Evolutionary conservation across 2,113 vertebrate species (phyloP).

Genomic region (Gorsachius goisagi): DNA sequence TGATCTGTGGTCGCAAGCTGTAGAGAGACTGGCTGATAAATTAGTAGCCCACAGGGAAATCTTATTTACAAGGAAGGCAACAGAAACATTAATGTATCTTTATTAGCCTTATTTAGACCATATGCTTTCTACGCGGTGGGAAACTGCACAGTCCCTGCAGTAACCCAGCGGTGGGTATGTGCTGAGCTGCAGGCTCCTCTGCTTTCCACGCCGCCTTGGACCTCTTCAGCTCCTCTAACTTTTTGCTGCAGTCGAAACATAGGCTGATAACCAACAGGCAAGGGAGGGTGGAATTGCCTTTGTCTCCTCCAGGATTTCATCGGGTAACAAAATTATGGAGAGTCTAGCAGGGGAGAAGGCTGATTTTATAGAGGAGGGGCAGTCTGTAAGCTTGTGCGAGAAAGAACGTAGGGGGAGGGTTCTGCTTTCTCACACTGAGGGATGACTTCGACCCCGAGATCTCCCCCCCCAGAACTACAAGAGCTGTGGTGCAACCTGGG

Average conservation of each 20-base stretch:
- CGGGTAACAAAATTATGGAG: not conserved
- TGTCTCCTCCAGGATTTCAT: not conserved
- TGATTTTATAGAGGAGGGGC: not conserved
- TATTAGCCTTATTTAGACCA: constrained; percentile 23
- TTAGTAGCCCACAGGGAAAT: constrained; percentile 16
- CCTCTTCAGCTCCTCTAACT: not conserved
- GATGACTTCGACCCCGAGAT: not conserved
- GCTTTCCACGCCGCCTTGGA: not conserved
- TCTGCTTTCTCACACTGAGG: not conserved
- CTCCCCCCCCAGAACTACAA: not conserved
- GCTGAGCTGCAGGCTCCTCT: not conserved
- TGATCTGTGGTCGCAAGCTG: not conserved
- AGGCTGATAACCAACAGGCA: not conserved
- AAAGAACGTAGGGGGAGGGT: not conserved
- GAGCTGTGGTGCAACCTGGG: not conserved
- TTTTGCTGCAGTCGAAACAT: not conserved
- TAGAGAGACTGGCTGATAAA: not conserved
- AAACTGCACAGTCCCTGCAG: not conserved
- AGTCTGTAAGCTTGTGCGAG: not conserved
- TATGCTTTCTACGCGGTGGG: not conserved
- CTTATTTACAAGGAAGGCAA: constrained; percentile 57
- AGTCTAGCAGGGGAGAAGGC: accelerated
- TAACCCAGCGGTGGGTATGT: not conserved
- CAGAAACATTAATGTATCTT: constrained; percentile 21
- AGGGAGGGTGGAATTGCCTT: not conserved